Evolutionary conservation across 2,113 vertebrate genomes (phyloP).

Genomic region (Riparia riparia): DNA sequence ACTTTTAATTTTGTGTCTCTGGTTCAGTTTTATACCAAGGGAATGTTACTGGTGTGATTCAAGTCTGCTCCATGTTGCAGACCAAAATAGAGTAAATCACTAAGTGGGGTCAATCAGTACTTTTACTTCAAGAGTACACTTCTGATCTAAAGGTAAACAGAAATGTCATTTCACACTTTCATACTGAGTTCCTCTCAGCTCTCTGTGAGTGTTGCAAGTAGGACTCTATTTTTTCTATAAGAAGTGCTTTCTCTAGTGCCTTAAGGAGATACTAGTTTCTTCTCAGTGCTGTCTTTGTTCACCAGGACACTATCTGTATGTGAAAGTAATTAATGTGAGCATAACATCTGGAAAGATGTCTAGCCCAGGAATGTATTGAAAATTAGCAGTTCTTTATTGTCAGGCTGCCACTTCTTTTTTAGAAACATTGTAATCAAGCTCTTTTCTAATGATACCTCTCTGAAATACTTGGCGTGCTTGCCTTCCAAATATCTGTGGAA

Average conservation of each 20-base stretch:
- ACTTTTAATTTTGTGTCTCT: neutral
- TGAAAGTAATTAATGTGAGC: neutral
- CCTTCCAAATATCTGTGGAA: neutral
- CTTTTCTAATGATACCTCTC: neutral
- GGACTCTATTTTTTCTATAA: neutral
- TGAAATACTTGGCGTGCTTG: neutral
- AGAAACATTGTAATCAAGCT: neutral
- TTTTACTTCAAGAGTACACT: neutral
- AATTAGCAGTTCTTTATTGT: neutral
- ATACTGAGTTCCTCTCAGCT: neutral
- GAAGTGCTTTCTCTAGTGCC: neutral
- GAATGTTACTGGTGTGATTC: neutral
- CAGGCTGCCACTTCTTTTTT: neutral
- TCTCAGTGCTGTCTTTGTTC: neutral
- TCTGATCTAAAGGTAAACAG: neutral
- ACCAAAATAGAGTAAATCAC: neutral
- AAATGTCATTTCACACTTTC: neutral
- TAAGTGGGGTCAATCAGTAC: neutral
- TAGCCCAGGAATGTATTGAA: neutral
- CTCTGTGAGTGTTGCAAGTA: neutral
- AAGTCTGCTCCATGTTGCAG: neutral
- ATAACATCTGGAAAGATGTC: neutral
- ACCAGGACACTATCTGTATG: neutral
- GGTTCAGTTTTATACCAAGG: neutral
- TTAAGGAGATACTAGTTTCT: neutral